Evolutionary conservation across 2,797 vertebrate genomes (phyloP), one percentile per base, ranked within the genome.

Genomic region (Pygocentrus nattereri): DNA sequence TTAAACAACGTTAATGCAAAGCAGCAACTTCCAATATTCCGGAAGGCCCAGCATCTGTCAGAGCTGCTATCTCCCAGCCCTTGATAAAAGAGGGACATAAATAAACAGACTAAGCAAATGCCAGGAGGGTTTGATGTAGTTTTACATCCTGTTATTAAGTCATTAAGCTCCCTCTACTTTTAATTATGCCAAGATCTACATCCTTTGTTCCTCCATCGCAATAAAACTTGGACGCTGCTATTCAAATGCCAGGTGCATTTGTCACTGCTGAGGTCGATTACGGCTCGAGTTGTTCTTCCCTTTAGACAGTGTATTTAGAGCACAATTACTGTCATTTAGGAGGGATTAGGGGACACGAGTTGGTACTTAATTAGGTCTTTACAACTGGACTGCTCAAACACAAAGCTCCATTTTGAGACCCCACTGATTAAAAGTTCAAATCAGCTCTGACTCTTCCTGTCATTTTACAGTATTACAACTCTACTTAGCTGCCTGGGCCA

Each of bases 1-100:
- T 86, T 91, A 80, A 76, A 86, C 85, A n/a, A 76, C 74, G 75
- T 81, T 67, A 82, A 61, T 82, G 69, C 34, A 80, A 3, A 68
- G 80, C 62, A 38, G 81, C 71, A 81, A 64, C 75, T 52, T 74
- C 83, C 87, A 59, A 75, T 80, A 74, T 59, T 73, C 76, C 50
- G 49, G n/a, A 47, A 19, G 77, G 41, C 68, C 68, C 61, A 64
- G 52, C 77, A 41, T 15, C 56, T 76, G 58, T 71, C 83, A 56
- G 41, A 65, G 62, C 73, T 13, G 61, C 41, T 41, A 41, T 69
- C 52, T 52, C 6, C 21, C 10, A 25, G 23, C 10, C 30, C 72
- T 50, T 52, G 49, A 71, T 38, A 68, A 69, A 69, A 59, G 68
- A 74, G 38, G n/a, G n/a, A 31, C 62, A 69, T 61, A 69, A 79